phyloP scores from a whole-genome alignment of 2,888 invertebrate genomes.

The Torymus aiolomorphi region DNA sequence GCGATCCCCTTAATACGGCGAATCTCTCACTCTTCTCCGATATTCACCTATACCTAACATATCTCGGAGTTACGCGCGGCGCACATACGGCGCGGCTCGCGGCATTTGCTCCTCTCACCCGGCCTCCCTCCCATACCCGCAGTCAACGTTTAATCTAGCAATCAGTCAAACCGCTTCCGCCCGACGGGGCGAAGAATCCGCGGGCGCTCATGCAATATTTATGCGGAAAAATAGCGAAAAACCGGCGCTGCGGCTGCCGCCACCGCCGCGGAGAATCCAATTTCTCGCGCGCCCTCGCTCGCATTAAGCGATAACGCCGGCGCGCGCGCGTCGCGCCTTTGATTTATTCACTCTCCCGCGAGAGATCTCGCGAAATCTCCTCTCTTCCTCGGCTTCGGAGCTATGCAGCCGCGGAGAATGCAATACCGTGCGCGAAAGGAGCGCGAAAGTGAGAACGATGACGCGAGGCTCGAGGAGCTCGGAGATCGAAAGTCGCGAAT shows the following conservation, averaged over 20 bases:
- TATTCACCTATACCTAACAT: too few relatives aligned
- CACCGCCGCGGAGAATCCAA: constrained; percentile 11
- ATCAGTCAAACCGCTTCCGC: constrained; percentile 21
- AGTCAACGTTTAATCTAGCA: constrained; percentile 34
- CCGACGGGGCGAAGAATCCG: too few relatives aligned
- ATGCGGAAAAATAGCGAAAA: constrained; percentile 32
- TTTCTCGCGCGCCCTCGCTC: constrained; percentile 16
- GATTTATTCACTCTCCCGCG: constrained; percentile 45
- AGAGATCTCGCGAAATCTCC: constrained; percentile 20
- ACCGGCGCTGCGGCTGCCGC: not conserved
- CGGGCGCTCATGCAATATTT: constrained; percentile 44
- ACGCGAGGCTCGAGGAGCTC: not conserved
- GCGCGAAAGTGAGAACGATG: constrained; percentile 37
- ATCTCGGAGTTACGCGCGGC: too few relatives aligned
- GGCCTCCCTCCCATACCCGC: too few relatives aligned
- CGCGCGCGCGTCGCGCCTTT: constrained; percentile 23
- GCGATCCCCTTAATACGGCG: too few relatives aligned
- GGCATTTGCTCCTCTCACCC: too few relatives aligned
- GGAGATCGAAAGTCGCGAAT: constrained; percentile 37
- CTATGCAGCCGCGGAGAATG: constrained; percentile 8
- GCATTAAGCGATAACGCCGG: constrained; percentile 39
- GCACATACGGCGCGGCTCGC: too few relatives aligned
- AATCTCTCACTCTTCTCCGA: too few relatives aligned
- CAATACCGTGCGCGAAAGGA: not conserved
- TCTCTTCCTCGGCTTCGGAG: too few relatives aligned